phyloP scores from a whole-genome alignment of 2,113 vertebrate species.

The Sinocyclocheilus anophthalmus region DNA sequence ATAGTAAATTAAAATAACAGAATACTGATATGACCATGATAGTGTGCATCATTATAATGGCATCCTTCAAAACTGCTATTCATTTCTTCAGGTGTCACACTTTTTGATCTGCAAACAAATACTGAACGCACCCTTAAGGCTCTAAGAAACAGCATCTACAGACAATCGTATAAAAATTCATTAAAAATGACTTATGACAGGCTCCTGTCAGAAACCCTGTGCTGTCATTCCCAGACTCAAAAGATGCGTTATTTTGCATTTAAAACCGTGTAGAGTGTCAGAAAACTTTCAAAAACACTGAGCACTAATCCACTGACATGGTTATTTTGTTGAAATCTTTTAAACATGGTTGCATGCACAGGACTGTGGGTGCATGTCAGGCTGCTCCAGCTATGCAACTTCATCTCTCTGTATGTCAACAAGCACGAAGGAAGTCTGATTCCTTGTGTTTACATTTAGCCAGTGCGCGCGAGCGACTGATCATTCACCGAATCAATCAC shows the following conservation, averaged over 20 bases:
- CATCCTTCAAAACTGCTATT: background rate
- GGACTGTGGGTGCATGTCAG: background rate
- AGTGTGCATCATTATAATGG: background rate
- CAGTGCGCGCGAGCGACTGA: background rate
- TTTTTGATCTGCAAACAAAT: background rate
- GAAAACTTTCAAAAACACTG: background rate
- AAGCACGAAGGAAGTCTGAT: slow-evolving; percentile 49
- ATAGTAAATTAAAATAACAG: background rate
- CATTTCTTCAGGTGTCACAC: background rate
- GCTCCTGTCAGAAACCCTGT: background rate
- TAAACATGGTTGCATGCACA: background rate
- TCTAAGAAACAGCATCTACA: background rate
- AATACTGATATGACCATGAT: background rate
- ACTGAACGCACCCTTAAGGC: background rate
- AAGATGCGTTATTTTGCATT: background rate
- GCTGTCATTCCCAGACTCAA: background rate
- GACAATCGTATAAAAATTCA: background rate
- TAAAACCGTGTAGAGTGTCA: background rate
- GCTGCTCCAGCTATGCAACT: slow-evolving; percentile 26
- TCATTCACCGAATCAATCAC: slow-evolving; percentile 20
- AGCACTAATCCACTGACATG: background rate
- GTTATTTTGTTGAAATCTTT: background rate
- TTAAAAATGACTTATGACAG: background rate
- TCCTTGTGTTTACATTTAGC: slow-evolving; percentile 73
- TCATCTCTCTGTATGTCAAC: slow-evolving; percentile 33